phyloP scores from a whole-genome alignment of 2,113 vertebrate species.

The Cheirogaleus medius region DNA sequence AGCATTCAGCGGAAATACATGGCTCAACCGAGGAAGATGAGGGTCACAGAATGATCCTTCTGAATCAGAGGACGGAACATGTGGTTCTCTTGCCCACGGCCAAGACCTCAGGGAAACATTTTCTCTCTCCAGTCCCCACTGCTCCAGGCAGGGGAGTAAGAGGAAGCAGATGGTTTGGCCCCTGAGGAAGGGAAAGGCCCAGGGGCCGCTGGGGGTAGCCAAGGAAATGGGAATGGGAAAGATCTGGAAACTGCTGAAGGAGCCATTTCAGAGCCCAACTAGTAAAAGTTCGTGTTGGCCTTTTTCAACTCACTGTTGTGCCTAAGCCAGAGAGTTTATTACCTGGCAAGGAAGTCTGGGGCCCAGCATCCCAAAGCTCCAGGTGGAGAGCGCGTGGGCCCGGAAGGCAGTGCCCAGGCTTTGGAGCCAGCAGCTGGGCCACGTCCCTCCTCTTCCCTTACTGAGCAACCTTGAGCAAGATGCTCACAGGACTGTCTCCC shows the following conservation, averaged over 20 bases:
- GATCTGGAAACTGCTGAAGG: neutral
- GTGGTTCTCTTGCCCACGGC: neutral
- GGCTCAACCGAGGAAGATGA: neutral
- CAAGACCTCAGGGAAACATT: neutral
- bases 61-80: neutral
- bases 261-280: neutral
- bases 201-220: neutral
- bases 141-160: neutral
- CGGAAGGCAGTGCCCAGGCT: neutral
- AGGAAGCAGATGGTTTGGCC: constrained; percentile 57
- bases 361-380: neutral
- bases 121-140: neutral
- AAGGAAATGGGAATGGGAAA: neutral
- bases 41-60: neutral
- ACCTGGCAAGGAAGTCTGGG: neutral
- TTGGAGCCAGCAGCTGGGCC: neutral
- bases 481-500: accelerated
- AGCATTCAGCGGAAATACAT: neutral
- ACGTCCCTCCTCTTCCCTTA: neutral
- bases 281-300: neutral
- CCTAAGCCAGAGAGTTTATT: neutral
- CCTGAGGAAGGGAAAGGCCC: constrained; percentile 46
- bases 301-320: too few species aligned
- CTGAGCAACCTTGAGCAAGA: neutral
- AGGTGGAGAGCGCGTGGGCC: neutral